Conservation (phyloP, 2,888 invertebrate genomes). For the Halictus quadricinctus region DNA sequence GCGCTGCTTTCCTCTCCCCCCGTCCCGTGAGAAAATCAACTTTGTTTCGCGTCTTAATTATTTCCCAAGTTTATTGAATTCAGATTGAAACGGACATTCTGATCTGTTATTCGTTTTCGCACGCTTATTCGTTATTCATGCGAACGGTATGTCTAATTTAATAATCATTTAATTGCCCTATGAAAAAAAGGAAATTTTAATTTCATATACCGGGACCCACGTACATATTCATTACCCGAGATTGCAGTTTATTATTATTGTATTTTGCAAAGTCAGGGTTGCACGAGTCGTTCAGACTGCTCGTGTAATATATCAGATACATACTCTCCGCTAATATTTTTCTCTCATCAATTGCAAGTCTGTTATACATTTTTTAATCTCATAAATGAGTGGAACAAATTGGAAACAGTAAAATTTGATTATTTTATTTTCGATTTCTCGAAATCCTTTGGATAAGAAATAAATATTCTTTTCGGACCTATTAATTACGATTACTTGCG, state of each 20-base stretch:
- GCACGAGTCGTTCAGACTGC: not conserved
- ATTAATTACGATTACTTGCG: too few species aligned
- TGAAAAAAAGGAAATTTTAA: not conserved
- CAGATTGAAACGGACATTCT: not conserved
- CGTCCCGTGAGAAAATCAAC: not conserved
- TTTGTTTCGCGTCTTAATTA: not conserved
- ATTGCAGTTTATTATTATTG: not conserved
- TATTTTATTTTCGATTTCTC: too few species aligned
- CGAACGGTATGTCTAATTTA: not conserved
- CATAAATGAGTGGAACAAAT: too few species aligned
- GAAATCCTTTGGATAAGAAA: too few species aligned
- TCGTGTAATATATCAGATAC: not conserved
- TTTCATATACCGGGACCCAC: not conserved
- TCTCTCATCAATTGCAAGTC: too few species aligned
- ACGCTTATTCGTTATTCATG: not conserved
- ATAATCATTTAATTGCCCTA: not conserved
- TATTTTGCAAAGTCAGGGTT: slow-evolving; percentile 1
- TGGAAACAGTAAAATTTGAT: too few species aligned
- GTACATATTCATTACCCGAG: not conserved
- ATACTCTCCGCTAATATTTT: not conserved
- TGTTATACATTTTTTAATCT: too few species aligned
- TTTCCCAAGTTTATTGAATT: not conserved
- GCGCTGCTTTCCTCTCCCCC: not conserved
- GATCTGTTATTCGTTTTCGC: not conserved
- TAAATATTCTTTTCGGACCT: too few species aligned